Evolutionary conservation across 2,113 vertebrate genomes (phyloP), one percentile per base, ranked within the genome.

Genomic region (Corythornis vintsioides): DNA sequence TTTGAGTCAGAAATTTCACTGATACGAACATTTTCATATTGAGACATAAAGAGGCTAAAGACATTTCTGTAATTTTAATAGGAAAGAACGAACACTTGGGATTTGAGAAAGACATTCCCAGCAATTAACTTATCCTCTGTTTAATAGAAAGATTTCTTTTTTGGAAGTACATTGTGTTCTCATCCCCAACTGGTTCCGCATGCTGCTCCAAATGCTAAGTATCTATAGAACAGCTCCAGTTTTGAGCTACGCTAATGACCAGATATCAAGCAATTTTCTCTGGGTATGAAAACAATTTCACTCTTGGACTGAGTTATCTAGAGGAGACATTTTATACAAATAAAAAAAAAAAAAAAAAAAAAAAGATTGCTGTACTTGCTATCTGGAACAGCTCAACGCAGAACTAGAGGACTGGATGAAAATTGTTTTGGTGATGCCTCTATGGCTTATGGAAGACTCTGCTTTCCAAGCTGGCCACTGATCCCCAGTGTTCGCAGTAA

Each of bases 141-240:
- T 83, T 76, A 81, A 77, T 17, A 48, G 57, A 83, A 76, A 66
- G 29, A 40, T 31, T 88, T 89, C n/a, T 61, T 74, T 66, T 90
- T 74, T 89, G 87, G 55, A 94, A 64, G 63, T 24, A 94, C 80
- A 90, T 40, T 71, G 48, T 52, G 74, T 93, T 96, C 92, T 92
- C 31, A 56, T 83, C 43, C 35, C 86, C 86, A 93, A 3, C 76
- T 91, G 72, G 56, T 86, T 94, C 65, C 80, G 77, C 0, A 0
- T 18, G 11, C 78, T 71, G 78, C 79, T 94, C 84, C 91, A 96
- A 96, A 88, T 86, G 84, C 63, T 86, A 95, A 92, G 9, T 76
- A 87, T 96, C 85, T 90, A 85, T 89, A 90, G 79, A 97, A 92
- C 60, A 92, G 77, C 75, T 95, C 87, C 78, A 90, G 79, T 60